Percentiles rank a stretch among this genome's conserved stretches.
phyloP scores from a whole-genome alignment of 2,113 vertebrate species.

The Apodemus sylvaticus region DNA sequence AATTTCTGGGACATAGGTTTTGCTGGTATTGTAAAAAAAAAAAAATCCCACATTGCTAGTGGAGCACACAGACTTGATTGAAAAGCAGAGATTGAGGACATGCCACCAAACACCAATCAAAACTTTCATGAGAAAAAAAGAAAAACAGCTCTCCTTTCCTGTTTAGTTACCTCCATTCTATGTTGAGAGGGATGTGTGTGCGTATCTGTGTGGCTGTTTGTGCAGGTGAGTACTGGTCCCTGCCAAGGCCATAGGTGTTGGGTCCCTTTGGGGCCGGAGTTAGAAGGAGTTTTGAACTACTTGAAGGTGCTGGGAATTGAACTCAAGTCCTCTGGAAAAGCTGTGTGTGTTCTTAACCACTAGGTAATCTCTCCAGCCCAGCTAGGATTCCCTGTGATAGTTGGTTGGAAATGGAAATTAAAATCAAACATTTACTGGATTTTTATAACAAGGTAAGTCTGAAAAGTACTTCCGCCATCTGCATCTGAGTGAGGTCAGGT shows the following conservation, averaged over 20 bases:
- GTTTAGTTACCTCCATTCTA: background rate
- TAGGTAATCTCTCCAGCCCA: background rate
- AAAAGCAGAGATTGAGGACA: background rate
- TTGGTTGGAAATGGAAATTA: conserved; percentile 13
- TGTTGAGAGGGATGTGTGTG: background rate
- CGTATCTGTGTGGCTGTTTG: background rate
- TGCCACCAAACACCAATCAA: background rate
- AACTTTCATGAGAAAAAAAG: background rate
- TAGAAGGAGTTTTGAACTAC: background rate
- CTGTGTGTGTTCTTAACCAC: background rate
- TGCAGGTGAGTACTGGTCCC: background rate
- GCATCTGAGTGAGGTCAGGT: background rate
- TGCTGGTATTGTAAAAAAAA: background rate
- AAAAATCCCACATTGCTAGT: too few species aligned
- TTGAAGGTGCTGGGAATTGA: background rate
- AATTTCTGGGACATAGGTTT: background rate
- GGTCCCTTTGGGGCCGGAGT: background rate
- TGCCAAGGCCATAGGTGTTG: background rate
- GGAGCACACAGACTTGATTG: background rate
- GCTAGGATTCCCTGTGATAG: background rate
- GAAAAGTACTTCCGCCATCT: background rate
- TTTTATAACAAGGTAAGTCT: background rate
- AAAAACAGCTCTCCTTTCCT: background rate
- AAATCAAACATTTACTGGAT: background rate
- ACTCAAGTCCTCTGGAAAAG: background rate